Conservation (phyloP, 2,113 vertebrate genomes). For the Murina feae region DNA sequence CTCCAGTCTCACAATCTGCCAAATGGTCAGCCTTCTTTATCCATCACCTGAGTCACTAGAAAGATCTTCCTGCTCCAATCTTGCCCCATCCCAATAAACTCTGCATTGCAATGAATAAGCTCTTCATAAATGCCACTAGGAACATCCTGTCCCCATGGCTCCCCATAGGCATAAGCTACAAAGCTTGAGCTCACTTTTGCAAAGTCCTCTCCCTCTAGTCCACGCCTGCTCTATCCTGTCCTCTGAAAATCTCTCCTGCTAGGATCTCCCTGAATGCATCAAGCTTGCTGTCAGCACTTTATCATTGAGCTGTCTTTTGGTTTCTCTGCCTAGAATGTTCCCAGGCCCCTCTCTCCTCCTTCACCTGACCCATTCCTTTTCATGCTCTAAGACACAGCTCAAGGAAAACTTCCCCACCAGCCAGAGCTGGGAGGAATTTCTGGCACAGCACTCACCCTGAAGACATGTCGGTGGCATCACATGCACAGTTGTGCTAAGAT, state of each 20-base stretch:
- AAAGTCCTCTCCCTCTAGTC: accelerated
- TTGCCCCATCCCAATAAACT: background rate
- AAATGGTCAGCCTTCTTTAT: background rate
- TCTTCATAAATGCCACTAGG: background rate
- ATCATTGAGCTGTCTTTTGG: accelerated
- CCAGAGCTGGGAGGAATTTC: background rate
- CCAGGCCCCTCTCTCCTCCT: background rate
- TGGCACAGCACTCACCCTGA: accelerated
- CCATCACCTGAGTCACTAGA: background rate
- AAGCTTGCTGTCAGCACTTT: background rate
- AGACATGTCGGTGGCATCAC: background rate
- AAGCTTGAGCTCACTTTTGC: background rate
- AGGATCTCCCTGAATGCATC: accelerated
- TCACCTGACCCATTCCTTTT: background rate
- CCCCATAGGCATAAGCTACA: too few species aligned
- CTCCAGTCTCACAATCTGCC: accelerated
- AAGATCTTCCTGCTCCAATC: background rate
- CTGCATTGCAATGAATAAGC: too few species aligned
- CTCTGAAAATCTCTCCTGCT: background rate
- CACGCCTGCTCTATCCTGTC: background rate
- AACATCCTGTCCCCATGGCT: background rate
- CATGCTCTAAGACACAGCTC: too few species aligned
- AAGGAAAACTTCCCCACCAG: background rate
- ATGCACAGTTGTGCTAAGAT: accelerated
- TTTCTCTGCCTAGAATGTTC: background rate